phyloP scores from a whole-genome alignment of 2,797 vertebrate genomes.

The Telmatherina bonti region DNA sequence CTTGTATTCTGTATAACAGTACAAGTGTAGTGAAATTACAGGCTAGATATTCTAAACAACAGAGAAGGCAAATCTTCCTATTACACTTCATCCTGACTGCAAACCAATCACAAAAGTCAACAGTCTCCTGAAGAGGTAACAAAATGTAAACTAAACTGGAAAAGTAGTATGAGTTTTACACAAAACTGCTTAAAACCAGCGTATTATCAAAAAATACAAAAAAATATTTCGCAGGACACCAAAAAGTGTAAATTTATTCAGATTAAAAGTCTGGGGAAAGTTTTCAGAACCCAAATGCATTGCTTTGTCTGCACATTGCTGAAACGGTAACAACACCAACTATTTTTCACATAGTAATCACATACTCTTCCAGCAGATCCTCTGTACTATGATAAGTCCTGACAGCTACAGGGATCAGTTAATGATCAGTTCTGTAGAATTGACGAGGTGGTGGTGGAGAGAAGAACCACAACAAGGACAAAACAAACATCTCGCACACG shows the following conservation, averaged over 20 bases:
- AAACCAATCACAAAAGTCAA: background rate
- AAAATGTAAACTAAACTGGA: background rate
- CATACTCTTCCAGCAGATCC: background rate
- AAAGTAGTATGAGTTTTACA: background rate
- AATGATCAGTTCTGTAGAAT: conserved; percentile 33
- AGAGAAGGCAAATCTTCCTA: background rate
- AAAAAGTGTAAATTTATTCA: background rate
- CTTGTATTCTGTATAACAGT: background rate
- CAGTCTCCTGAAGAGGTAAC: background rate
- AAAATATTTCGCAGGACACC: background rate
- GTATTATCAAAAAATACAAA: background rate
- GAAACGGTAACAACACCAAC: background rate
- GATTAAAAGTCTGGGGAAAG: background rate
- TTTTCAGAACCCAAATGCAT: background rate
- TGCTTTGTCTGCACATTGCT: background rate
- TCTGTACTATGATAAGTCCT: conserved; percentile 6
- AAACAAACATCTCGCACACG: conserved; percentile 80
- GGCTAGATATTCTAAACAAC: background rate
- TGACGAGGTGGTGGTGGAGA: conserved; percentile 69
- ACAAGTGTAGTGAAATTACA: background rate
- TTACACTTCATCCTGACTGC: background rate
- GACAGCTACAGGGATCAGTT: conserved; percentile 35
- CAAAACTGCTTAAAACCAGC: background rate
- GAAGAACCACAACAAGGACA: conserved; percentile 85
- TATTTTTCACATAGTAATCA: background rate